These are phyloP conservation scores for Drosophila lini DNA, from an alignment of 1,140 invertebrate species.

Conservation along the genomic window DNA sequence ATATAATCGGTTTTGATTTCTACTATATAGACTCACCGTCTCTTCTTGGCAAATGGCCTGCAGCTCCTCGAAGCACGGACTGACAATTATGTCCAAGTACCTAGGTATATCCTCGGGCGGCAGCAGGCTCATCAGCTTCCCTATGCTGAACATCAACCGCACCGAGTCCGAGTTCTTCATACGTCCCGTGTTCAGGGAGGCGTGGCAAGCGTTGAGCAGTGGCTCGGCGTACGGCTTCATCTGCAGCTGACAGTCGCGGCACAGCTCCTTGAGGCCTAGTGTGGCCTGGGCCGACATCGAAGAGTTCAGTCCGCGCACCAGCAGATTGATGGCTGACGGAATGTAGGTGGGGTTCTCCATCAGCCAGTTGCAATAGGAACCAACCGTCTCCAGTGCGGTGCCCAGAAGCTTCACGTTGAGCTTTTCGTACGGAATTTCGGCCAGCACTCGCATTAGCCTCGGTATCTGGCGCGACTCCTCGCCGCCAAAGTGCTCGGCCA, in stretches of 20 bases:
- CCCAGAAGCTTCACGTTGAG: slow-evolving; percentile 87
- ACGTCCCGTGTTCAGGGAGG: slow-evolving; percentile 85
- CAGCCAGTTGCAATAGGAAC: slow-evolving; percentile 93
- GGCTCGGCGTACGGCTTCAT: slow-evolving; percentile 90
- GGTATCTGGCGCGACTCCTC: slow-evolving; percentile 88
- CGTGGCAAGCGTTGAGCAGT: slow-evolving; percentile 87
- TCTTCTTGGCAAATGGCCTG: slow-evolving; percentile 85
- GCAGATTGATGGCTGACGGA: slow-evolving; percentile 86
- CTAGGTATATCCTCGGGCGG: slow-evolving; percentile 87
- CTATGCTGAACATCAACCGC: slow-evolving; percentile 91
- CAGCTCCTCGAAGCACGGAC: slow-evolving; percentile 88
- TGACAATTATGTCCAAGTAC: slow-evolving; percentile 89
- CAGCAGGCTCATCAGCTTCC: slow-evolving; percentile 89
- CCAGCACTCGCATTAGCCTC: slow-evolving; percentile 88
- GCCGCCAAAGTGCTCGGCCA: slow-evolving; percentile 90
- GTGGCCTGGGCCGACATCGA: slow-evolving; percentile 91
- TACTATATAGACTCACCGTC: slow-evolving; percentile 69
- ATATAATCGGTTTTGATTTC: neutral
- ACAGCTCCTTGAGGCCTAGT: slow-evolving; percentile 94
- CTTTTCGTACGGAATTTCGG: slow-evolving; percentile 88
- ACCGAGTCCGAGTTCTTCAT: slow-evolving; percentile 88
- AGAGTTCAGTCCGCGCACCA: slow-evolving; percentile 89
- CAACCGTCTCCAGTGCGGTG: slow-evolving; percentile 90
- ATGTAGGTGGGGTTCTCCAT: slow-evolving; percentile 87
- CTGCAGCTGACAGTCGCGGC: slow-evolving; percentile 90